phyloP scores from a whole-genome alignment of 2,888 invertebrate species.

The Drosophila anomalipes region DNA sequence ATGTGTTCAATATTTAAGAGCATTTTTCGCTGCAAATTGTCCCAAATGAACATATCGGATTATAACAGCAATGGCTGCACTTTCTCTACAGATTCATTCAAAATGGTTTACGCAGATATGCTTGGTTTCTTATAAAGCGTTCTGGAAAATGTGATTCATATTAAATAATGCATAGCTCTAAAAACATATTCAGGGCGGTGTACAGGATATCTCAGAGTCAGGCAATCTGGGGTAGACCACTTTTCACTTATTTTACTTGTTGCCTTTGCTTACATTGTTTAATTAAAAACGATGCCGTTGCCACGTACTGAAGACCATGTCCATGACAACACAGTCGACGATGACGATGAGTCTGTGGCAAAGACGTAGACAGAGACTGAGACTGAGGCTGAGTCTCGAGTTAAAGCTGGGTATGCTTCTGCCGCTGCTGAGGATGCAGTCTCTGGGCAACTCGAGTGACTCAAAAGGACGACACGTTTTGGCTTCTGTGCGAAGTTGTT shows the following conservation, averaged over 20 bases:
- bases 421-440: conserved; percentile 14
- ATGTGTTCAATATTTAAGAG: neutral
- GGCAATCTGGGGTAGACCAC: neutral
- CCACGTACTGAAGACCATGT: conserved; percentile 67
- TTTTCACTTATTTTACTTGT: neutral
- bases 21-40: neutral
- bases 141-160: no score
- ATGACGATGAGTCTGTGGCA: conserved; percentile 49
- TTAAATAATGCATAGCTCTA: neutral
- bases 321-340: conserved; percentile 65
- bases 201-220: neutral
- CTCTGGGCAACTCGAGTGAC: conserved; percentile 61
- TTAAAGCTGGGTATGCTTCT: conserved; percentile 12
- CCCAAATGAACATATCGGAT: neutral
- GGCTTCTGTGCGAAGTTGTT: conserved; percentile 75
- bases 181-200: no score
- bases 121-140: neutral
- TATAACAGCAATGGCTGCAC: neutral
- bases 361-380: conserved; percentile 12
- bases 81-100: neutral
- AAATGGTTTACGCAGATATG: neutral
- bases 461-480: conserved; percentile 82
- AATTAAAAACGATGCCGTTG: conserved; percentile 81
- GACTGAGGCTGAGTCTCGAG: conserved; percentile 10
- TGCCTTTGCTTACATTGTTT: conserved; percentile 81